Evolutionary conservation across 2,113 vertebrate species (phyloP), one percentile per base, ranked within the genome.

Genomic region (Trematocara unimaculatum): DNA sequence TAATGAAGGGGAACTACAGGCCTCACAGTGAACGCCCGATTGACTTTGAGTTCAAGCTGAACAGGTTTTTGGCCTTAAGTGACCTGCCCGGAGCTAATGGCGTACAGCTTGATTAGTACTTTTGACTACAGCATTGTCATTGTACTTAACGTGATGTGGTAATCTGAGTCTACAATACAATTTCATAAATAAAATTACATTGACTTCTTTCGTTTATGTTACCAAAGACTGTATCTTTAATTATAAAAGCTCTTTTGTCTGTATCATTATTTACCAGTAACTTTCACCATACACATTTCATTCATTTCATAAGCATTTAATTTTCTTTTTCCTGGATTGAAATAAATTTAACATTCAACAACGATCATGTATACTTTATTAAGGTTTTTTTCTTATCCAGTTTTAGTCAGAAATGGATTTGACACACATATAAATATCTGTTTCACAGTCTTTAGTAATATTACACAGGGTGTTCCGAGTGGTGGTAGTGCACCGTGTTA

Each of bases 1-100:
- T 87, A 58, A 98, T 99, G 97, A 95, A 87, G 3, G 93, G 79
- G 38, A 95, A 93, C 2, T 97, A 97, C 93, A 96, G 23, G 74
- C 94, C 96, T 18, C 96, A 96, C 79, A 90, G 87, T 84, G 95
- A 95, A 77, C 91, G 95, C 53, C 96, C 97, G 10, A 92, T 89
- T 23, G 97, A 97, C 92, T 95, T 99, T 80, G 96, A 97, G 40
- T 87, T 95, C 78, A 97, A 96, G 79, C 93, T 99, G 64, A 93
- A 92, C 40, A 91, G 70, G 1, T 99, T 99, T 54, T 60, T 99
- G 8, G 95, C 96, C 55, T 95, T 99, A 45, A 95, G 88, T 81
- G 92, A 92, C 72, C 84, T 82, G n/a, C 35, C 89, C n/a, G 95
- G 93, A 74, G 62, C 84, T 23, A 31, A 49, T 33, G 47, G 29